phyloP scores from a whole-genome alignment of 2,113 vertebrate genomes.

The Xenopus laevis region DNA sequence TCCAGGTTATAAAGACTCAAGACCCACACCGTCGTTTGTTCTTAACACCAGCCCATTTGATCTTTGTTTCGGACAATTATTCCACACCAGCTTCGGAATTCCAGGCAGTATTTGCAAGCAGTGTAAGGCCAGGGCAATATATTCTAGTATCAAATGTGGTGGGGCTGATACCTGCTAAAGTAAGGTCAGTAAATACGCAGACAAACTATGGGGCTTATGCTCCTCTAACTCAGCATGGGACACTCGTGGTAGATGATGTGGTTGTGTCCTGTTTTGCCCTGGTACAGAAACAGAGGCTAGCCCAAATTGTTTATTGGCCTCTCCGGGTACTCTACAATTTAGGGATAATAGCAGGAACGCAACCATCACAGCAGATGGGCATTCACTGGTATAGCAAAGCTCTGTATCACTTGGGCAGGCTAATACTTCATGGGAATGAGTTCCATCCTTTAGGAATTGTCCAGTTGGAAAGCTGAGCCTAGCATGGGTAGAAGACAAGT shows the following conservation, averaged over 20 bases:
- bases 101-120: slow-evolving; percentile 81
- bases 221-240: slow-evolving; percentile 86
- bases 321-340: slow-evolving; percentile 79
- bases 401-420: slow-evolving; percentile 78
- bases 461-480: slow-evolving; percentile 66
- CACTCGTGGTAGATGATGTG: slow-evolving; percentile 85
- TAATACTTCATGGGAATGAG: slow-evolving; percentile 74
- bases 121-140: slow-evolving; percentile 79
- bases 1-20: slow-evolving; percentile 78
- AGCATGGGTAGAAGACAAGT: not conserved
- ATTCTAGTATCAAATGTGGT: slow-evolving; percentile 64
- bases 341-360: slow-evolving; percentile 52
- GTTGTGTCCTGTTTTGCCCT: slow-evolving; percentile 90
- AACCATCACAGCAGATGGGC: slow-evolving; percentile 66
- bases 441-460: slow-evolving; percentile 82
- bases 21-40: slow-evolving; percentile 70
- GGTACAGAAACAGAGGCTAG: slow-evolving; percentile 80
- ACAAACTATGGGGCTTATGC: slow-evolving; percentile 77
- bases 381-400: slow-evolving; percentile 90
- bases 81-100: slow-evolving; percentile 57
- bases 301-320: slow-evolving; percentile 85
- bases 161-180: slow-evolving; percentile 59
- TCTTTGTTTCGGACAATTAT: slow-evolving; percentile 75
- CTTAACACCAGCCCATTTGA: slow-evolving; percentile 86
- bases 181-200: slow-evolving; percentile 65